Evolutionary conservation across 2,888 invertebrate genomes (phyloP).

Genomic region (Caenorhabditis panamensis): DNA sequence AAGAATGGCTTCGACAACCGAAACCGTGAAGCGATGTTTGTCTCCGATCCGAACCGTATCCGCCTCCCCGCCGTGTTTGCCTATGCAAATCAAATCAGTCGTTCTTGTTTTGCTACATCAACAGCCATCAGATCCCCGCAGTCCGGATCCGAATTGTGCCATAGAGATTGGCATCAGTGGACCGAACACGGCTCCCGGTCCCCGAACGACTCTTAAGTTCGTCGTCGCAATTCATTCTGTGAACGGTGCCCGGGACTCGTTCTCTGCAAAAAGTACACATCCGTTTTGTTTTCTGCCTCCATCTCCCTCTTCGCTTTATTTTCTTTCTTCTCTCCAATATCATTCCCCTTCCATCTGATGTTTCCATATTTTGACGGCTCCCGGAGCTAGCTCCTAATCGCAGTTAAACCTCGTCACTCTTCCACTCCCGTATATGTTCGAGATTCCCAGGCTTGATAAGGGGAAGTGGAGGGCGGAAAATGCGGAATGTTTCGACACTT

Average conservation of each 20-base stretch:
- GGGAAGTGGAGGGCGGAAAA: conserved; percentile 10
- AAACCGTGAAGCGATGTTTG: conserved; percentile 40
- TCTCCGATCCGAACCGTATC: conserved; percentile 44
- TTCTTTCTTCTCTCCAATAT: conserved; percentile 11
- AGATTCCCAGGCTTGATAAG: conserved; percentile 47
- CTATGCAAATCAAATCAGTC: conserved; percentile 58
- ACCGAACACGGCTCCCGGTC: conserved; percentile 28
- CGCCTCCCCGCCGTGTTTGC: conserved; percentile 38
- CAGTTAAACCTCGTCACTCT: conserved; percentile 50
- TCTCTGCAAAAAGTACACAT: conserved; percentile 14
- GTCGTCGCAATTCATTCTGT: conserved; percentile 13
- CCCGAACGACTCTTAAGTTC: conserved; percentile 53
- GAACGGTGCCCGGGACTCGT: neutral
- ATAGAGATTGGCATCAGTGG: conserved; percentile 56
- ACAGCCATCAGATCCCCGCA: conserved; percentile 16
- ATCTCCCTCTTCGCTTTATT: neutral
- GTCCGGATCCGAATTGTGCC: conserved; percentile 32
- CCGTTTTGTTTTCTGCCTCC: neutral
- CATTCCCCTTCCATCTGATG: conserved; percentile 43
- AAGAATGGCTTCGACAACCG: conserved; percentile 2
- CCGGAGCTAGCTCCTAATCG: conserved; percentile 33
- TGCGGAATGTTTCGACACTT: conserved; percentile 56
- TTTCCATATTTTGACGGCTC: conserved; percentile 57
- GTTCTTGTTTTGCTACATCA: conserved; percentile 48
- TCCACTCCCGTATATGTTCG: conserved; percentile 43